Base-by-base conservation (phyloP, 2,888 invertebrate genomes). In the Neoscelio sp. region DNA sequence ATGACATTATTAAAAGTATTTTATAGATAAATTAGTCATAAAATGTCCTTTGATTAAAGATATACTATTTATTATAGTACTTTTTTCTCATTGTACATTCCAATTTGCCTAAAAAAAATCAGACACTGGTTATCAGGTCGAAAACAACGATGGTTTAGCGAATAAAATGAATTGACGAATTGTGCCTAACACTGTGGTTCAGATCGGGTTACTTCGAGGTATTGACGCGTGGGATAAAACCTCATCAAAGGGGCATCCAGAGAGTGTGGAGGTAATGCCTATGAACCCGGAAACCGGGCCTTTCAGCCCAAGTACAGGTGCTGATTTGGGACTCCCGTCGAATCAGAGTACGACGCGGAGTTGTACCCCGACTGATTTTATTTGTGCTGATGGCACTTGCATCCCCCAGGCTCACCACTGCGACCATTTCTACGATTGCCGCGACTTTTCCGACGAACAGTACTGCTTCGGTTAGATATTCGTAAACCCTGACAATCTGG, bases 381-480 rank as follows among this genome's bases (percentile, higher is more conserved):
- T 91, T 89, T 92, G 92, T 89, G 89, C 90, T 83, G 94, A 95
- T 92, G 93, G 94, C 89, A 92, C 93, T 89, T 97, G 97, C 92
- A 95, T 97, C 90, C 94, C 94, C 82, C 92, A 93, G 90, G 91
- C 92, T 83, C 94, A 94, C 87, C 94, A 95, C 90, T 97, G 97
- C 92, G 96, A 97, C 94, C 95, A 96, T 93, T 94, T 94, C 92
- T 96, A 96, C 94, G 96, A 96, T 93, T 96, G 96, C 93, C 93
- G 93, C 92, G 96, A 96, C 93, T 96, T 96, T 94, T 96, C 96
- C 88, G 96, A 97, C 91, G 96, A 97, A 92, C 95, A 96, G 92
- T 95, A 95, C 92, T 97, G 96, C 93, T 93, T 94, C 92, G 92
- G 92, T 93, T 92, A 92, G 92, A 91, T 87, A 86, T 82, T 85